phyloP scores from a whole-genome alignment of 1,140 invertebrate genomes.

The Homalodisca vitripennis region DNA sequence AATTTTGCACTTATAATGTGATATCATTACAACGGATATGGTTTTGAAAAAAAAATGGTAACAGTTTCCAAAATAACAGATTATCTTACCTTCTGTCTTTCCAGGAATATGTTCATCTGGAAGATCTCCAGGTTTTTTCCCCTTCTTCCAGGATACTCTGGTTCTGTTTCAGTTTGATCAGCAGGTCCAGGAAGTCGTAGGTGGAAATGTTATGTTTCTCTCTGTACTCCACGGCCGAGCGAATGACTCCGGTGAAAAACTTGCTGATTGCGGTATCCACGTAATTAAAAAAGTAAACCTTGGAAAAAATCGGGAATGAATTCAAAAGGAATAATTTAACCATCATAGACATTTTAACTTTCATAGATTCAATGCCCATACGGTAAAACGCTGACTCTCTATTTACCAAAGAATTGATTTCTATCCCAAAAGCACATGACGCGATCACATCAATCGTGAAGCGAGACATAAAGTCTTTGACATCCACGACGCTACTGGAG shows the following conservation, averaged over 20 bases:
- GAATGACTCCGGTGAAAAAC: neutral
- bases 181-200: neutral
- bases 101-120: too few relatives aligned
- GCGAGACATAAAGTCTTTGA: slow-evolving; percentile 42
- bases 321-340: neutral
- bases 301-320: neutral
- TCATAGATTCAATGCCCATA: slow-evolving; percentile 34
- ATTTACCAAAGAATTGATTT: slow-evolving; percentile 47
- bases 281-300: neutral
- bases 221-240: neutral
- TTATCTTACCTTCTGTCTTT: too few relatives aligned
- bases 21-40: too few relatives aligned
- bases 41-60: too few relatives aligned
- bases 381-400: slow-evolving; percentile 53
- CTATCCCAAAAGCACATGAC: slow-evolving; percentile 46
- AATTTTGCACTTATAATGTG: too few relatives aligned
- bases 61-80: too few relatives aligned
- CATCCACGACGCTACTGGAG: neutral
- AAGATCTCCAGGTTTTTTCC: too few relatives aligned
- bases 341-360: neutral
- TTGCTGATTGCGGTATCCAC: too few relatives aligned
- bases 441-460: slow-evolving; percentile 45
- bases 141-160: neutral
- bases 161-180: neutral
- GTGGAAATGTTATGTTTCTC: neutral